These are phyloP conservation scores for Pygocentrus nattereri DNA, from an alignment of 2,797 vertebrate species.

Conservation along the genomic window DNA sequence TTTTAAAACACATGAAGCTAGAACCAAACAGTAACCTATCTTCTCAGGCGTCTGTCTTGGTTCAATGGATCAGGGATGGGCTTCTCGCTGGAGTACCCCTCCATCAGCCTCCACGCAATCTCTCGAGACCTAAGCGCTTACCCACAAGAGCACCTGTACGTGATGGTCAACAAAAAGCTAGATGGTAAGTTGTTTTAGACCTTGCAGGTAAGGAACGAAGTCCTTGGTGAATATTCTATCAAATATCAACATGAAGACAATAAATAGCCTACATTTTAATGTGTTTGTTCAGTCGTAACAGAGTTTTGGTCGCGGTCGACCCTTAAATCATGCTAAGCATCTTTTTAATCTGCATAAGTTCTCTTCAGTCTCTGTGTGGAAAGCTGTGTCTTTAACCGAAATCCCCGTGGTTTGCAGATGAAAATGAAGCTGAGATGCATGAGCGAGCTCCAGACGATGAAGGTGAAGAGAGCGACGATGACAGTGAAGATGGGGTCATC, in stretches of 20 bases:
- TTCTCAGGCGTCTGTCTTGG: slow-evolving; percentile 88
- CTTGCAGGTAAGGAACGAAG: too few relatives aligned
- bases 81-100: slow-evolving; percentile 92
- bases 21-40: too few relatives aligned
- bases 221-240: too few relatives aligned
- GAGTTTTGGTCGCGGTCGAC: too few relatives aligned
- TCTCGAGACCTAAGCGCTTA: slow-evolving; percentile 89
- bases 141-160: slow-evolving; percentile 93
- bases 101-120: slow-evolving; percentile 92
- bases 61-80: slow-evolving; percentile 90
- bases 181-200: slow-evolving; percentile 77
- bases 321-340: too few relatives aligned
- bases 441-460: slow-evolving; percentile 70
- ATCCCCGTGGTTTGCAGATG: slow-evolving; percentile 64
- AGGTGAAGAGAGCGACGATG: slow-evolving; percentile 75
- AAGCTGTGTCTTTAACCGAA: too few relatives aligned
- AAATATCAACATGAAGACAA: too few relatives aligned
- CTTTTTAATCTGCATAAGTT: too few relatives aligned
- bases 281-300: too few relatives aligned
- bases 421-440: slow-evolving; percentile 82
- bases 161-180: slow-evolving; percentile 94
- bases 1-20: too few relatives aligned
- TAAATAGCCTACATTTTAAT: too few relatives aligned
- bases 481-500: slow-evolving; percentile 83
- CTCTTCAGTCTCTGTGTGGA: too few relatives aligned